Percentiles rank a stretch among this genome's conserved stretches.
Evolutionary conservation across 1,140 invertebrate genomes (phyloP).

Genomic region (Drosophila eugracilis): DNA sequence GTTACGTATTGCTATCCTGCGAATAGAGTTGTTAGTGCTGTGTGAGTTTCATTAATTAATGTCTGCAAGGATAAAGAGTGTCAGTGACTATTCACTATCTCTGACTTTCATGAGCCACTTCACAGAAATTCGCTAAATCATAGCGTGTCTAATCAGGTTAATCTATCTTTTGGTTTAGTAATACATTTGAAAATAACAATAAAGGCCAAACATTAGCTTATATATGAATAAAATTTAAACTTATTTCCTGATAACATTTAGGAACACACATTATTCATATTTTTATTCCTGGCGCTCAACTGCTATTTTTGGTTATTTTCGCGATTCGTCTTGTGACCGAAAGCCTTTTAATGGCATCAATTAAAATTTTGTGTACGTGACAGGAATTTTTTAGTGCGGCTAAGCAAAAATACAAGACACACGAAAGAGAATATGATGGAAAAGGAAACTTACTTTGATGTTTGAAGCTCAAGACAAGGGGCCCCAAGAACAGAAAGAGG

Average conservation of each 20-base stretch:
- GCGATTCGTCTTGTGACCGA: slow-evolving; percentile 11
- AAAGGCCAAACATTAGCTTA: too few relatives aligned
- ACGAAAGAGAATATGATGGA: slow-evolving; percentile 14
- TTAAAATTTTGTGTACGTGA: slow-evolving; percentile 83
- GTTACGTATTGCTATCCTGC: slow-evolving; percentile 26
- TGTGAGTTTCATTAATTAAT: slow-evolving; percentile 61
- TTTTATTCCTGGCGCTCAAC: slow-evolving; percentile 26
- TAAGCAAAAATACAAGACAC: slow-evolving; percentile 39
- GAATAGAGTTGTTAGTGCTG: slow-evolving; percentile 29
- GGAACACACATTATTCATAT: slow-evolving; percentile 7
- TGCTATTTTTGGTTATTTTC: slow-evolving; percentile 13
- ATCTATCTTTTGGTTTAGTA: too few relatives aligned
- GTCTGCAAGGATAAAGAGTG: slow-evolving; percentile 25
- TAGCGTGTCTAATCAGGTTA: neutral
- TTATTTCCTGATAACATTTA: slow-evolving; percentile 8
- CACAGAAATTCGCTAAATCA: slow-evolving; percentile 59
- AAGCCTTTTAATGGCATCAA: slow-evolving; percentile 76
- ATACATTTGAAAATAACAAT: too few relatives aligned
- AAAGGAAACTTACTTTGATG: slow-evolving; percentile 61
- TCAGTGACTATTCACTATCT: slow-evolving; percentile 22
- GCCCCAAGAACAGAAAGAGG: slow-evolving; percentile 31
- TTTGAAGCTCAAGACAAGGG: slow-evolving; percentile 46
- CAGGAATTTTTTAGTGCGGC: slow-evolving; percentile 65
- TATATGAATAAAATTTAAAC: slow-evolving; percentile 28
- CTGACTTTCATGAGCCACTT: slow-evolving; percentile 53